Base-by-base conservation (phyloP, 2,797 vertebrate genomes). In the Silurus lanzhouensis region DNA sequence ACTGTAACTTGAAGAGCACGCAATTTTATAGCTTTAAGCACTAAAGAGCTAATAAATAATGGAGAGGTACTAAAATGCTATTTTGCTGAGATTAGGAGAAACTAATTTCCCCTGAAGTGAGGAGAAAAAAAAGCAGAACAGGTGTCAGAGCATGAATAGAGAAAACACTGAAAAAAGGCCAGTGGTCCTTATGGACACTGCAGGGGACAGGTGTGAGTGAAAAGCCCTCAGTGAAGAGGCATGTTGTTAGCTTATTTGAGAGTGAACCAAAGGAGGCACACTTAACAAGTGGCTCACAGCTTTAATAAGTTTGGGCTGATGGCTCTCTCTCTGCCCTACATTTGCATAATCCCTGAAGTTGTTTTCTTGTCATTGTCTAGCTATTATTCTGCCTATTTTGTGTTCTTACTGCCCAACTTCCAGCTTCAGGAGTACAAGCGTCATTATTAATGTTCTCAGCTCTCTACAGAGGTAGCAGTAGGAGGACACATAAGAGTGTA, bases 261-360 rank as follows among this genome's bases (percentile, higher is more conserved):
- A 44, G 25, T 75, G 80, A 44, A 76, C 72, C 81, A 74, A 80
- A 87, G 61, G 83, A 63, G 82, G 84, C 66, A 70, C 17, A 83
- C 85, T 88, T 92, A 92, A 86, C 84, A 92, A 94, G 93, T 92
- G 17, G 82, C 87, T 88, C 90, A 91, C 90, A 93, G 94, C 90
- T 85, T 91, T 91, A 91, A 92, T 91, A 88, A 92, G 85, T 87
- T 87, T 90, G 85, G 87, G 67, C 74, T 83, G 87, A 81, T 92
- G 89, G 90, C 70, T 68, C 92, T 89, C 89, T 93, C 91, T 93
- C 90, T 87, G 88, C 48, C 12, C 13, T 5, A 27, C 83, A 94
- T 95, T 94, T 94, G 87, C 93, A 95, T 94, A 95, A 94, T 95
- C 93, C 91, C 91, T 75, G 52, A 83, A 89, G 92, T 93, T 85